Conservation (phyloP, 2,888 invertebrate species). For the Ptychoptera contaminata region DNA sequence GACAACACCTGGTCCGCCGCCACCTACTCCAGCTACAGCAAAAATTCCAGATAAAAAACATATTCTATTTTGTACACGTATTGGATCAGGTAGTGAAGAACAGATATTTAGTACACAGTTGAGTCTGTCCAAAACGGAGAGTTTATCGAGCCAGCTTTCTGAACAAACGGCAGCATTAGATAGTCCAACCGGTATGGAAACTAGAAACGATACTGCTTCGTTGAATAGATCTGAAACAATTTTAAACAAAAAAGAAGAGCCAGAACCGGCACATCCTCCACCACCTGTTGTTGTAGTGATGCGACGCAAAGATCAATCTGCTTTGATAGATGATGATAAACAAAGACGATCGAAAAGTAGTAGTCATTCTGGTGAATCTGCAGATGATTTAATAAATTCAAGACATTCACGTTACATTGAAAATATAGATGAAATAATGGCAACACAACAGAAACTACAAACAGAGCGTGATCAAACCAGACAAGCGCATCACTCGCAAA, state of each 20-base stretch:
- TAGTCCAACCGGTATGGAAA: slow-evolving; percentile 13
- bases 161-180: slow-evolving; percentile 23
- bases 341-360: not conserved
- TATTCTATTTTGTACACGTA: slow-evolving; percentile 47
- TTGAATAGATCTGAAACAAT: slow-evolving; percentile 25
- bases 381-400: slow-evolving; percentile 12
- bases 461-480: slow-evolving; percentile 12
- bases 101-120: slow-evolving; percentile 51
- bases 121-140: slow-evolving; percentile 47
- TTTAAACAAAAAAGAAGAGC: slow-evolving; percentile 19
- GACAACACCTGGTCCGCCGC: not conserved
- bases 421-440: slow-evolving; percentile 24
- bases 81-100: slow-evolving; percentile 45
- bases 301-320: not conserved
- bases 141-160: slow-evolving; percentile 44
- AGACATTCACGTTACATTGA: slow-evolving; percentile 29
- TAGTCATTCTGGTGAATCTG: slow-evolving; percentile 8
- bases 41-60: slow-evolving; percentile 30
- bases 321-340: not conserved
- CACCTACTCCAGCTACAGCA: slow-evolving; percentile 5
- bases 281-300: slow-evolving; percentile 1
- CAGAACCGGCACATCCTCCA: not conserved
- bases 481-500: not conserved
- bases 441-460: slow-evolving; percentile 20
- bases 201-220: slow-evolving; percentile 11